Conservation (phyloP, 2,797 vertebrate species). For the Heterohyrax brucei region DNA sequence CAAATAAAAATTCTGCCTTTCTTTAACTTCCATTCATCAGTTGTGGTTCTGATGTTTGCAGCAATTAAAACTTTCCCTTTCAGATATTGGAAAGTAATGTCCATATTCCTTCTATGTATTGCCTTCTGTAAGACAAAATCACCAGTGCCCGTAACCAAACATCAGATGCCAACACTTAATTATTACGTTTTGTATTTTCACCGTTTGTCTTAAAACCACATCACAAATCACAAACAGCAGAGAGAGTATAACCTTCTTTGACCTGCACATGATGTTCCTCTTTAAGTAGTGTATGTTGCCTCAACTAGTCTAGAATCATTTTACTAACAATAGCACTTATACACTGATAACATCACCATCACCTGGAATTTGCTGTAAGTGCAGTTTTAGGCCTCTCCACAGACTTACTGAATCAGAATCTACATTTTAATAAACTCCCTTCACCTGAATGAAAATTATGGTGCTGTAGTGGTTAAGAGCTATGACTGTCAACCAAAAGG, state of each 20-base stretch:
- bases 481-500: too few species aligned
- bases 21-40: not conserved
- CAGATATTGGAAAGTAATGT: not conserved
- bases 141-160: not conserved
- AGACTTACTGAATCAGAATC: not conserved
- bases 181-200: not conserved
- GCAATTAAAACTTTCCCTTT: not conserved
- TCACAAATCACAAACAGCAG: not conserved
- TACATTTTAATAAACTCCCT: not conserved
- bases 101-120: not conserved
- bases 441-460: too few species aligned
- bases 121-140: not conserved
- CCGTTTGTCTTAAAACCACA: not conserved
- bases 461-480: too few species aligned
- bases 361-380: not conserved
- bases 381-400: not conserved
- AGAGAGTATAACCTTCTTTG: not conserved
- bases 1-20: not conserved
- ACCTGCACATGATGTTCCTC: not conserved
- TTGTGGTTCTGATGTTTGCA: not conserved
- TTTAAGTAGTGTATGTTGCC: not conserved
- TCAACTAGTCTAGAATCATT: not conserved
- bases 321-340: not conserved
- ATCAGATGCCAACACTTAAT: not conserved
- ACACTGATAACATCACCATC: not conserved